Conservation (phyloP, 2,888 invertebrate species). For the Eulithis prunata region DNA sequence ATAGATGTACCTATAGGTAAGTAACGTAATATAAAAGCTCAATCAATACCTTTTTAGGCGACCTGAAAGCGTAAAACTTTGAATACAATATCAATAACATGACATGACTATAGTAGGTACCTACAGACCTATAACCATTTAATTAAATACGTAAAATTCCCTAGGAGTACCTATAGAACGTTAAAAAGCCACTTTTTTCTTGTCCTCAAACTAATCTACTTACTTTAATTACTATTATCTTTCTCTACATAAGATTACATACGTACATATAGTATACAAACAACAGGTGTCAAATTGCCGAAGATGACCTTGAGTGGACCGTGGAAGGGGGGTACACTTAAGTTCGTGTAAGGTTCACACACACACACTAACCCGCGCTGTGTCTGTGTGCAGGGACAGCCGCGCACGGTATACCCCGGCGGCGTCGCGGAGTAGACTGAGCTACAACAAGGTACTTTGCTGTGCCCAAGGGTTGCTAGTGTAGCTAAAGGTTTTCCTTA, state of each 20-base stretch:
- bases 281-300: conserved; percentile 76
- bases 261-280: conserved; percentile 64
- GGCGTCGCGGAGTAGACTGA: conserved; percentile 69
- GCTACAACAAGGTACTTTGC: conserved; percentile 51
- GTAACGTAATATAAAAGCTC: too few species aligned
- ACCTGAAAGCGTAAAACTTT: too few species aligned
- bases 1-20: too few species aligned
- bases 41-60: too few species aligned
- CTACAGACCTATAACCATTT: too few species aligned
- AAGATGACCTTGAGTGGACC: conserved; percentile 70
- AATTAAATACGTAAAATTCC: neutral
- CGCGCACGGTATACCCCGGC: conserved; percentile 54
- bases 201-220: conserved; percentile 4
- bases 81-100: too few species aligned
- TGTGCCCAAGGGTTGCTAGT: conserved; percentile 68
- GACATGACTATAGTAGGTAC: too few species aligned
- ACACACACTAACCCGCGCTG: conserved; percentile 73
- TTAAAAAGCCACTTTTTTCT: neutral
- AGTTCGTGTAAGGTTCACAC: conserved; percentile 64
- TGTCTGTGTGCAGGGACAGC: conserved; percentile 48
- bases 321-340: conserved; percentile 58
- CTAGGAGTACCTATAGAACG: neutral
- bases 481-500: conserved; percentile 48
- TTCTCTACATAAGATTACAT: conserved; percentile 58
- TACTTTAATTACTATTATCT: conserved; percentile 26